Base-by-base conservation (phyloP, 2,888 invertebrate genomes). In the Bhutanitis thaidina region DNA sequence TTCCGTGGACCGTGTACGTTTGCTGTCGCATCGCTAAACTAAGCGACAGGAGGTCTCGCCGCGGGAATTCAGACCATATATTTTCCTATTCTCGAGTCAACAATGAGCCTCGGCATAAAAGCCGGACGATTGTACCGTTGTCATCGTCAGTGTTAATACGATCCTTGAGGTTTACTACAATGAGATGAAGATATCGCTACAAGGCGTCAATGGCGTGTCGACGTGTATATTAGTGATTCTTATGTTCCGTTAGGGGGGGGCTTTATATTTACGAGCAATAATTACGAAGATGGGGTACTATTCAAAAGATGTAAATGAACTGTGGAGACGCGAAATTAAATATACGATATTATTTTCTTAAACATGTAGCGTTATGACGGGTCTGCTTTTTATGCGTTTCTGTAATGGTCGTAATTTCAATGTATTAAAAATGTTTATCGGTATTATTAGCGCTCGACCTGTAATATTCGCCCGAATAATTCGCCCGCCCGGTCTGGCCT, bases 101-200 rank as follows among this genome's bases (percentile, higher is more conserved):
- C 87, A 88, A 87, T 82, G 76, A 78, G 70, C 68, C 72, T 69
- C 60, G 73, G 77, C 69, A 84, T 82, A 80, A 80, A 80, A 74
- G 62, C 68, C 64, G 64, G 60, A 60, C 77, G 67, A 82, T 88
- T 86, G 80, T 88, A 59, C 69, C 73, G 76, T 80, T 87, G 88
- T 89, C 88, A 86, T 87, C 86, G 80, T 85, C 83, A 81, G 81
- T 87, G 87, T 87, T 88, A 87, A 88, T 89, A 80, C 80, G 80
- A 84, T 80, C 81, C 84, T 86, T 84, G 87, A 88, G 88, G 87
- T 87, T 89, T 86, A 73, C 83, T 79, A 89, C 88, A 89, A 87
- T 78, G 80, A 69, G 71, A 80, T 84, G 85, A 79, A 83, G 85
- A 78, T 74, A 79, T 86, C 81, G 69, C 30, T 30, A 10, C 76